Base-by-base conservation (phyloP, 2,888 invertebrate species). In the Rapana venosa region DNA sequence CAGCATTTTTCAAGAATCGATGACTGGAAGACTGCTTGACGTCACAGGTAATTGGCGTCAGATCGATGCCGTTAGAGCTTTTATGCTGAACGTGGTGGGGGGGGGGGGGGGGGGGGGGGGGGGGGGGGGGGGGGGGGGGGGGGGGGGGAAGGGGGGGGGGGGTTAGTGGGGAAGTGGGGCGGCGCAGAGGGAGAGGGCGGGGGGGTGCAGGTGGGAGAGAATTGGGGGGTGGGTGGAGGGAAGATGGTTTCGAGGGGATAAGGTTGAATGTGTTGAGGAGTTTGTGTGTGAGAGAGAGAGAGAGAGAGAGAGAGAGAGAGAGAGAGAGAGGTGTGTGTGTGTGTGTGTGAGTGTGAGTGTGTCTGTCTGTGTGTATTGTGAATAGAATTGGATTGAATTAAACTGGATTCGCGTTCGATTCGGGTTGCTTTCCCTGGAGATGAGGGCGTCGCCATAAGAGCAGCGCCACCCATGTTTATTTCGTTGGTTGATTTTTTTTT, bases 301-400 rank as follows among this genome's bases (percentile, higher is more conserved):
- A 74, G 74, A 74, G 74, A 74, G n/a, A 15, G 15, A 74, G 22
- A 74, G n/a, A 74, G 74, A 74, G 74, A 74, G 74, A 74, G 74
- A 74, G 74, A 74, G 74, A 74, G 74, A 26, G n/a, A 26, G 74
- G 22, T 26, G 5, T 26, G 74, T n/a, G n/a, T n/a, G n/a, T n/a
- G n/a, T n/a, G n/a, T n/a, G n/a, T n/a, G n/a, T n/a, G n/a, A n/a
- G n/a, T n/a, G n/a, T n/a, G n/a, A n/a, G n/a, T n/a, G n/a, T n/a
- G n/a, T n/a, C n/a, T n/a, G n/a, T n/a, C n/a, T n/a, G n/a, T n/a
- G n/a, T n/a, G n/a, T n/a, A n/a, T n/a, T n/a, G n/a, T n/a, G n/a
- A n/a, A n/a, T n/a, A n/a, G n/a, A n/a, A n/a, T n/a, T n/a, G n/a
- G n/a, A n/a, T n/a, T n/a, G n/a, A n/a, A n/a, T n/a, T n/a, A n/a